phyloP scores from a whole-genome alignment of 2,113 vertebrate species.

The Conger conger region DNA sequence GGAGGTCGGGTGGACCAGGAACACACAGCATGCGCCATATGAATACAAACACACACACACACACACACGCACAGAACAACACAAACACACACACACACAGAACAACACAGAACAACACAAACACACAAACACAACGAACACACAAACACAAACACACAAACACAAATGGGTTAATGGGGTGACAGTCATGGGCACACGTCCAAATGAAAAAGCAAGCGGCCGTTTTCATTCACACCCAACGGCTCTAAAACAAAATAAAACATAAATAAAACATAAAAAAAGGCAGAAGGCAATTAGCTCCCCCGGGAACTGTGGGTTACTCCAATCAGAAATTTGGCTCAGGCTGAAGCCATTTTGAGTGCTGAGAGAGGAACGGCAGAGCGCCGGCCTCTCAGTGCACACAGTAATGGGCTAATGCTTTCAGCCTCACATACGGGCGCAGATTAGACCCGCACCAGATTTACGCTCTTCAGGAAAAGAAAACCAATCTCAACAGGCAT shows the following conservation, averaged over 20 bases:
- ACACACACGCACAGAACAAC: conserved; percentile 11
- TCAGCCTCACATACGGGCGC: too few relatives aligned
- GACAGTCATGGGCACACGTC: not conserved
- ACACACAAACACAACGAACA: not conserved
- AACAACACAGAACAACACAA: not conserved
- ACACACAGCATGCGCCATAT: not conserved
- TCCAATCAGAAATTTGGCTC: too few relatives aligned
- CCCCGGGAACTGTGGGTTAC: too few relatives aligned
- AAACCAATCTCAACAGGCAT: not conserved
- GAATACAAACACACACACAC: not conserved
- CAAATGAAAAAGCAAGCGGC: not conserved
- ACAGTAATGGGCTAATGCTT: too few relatives aligned
- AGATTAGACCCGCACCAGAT: not conserved
- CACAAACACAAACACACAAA: not conserved
- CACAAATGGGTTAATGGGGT: conserved; percentile 8
- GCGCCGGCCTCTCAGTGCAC: too few relatives aligned
- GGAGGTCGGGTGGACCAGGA: not conserved
- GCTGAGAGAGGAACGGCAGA: too few relatives aligned
- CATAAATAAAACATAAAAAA: not conserved
- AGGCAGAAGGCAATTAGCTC: not conserved
- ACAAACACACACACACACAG: not conserved
- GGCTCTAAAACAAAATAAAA: too few relatives aligned
- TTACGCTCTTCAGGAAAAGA: not conserved
- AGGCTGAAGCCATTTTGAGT: too few relatives aligned
- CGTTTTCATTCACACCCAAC: not conserved